Conservation (phyloP, 2,888 invertebrate species). For the Auanema sp. region DNA sequence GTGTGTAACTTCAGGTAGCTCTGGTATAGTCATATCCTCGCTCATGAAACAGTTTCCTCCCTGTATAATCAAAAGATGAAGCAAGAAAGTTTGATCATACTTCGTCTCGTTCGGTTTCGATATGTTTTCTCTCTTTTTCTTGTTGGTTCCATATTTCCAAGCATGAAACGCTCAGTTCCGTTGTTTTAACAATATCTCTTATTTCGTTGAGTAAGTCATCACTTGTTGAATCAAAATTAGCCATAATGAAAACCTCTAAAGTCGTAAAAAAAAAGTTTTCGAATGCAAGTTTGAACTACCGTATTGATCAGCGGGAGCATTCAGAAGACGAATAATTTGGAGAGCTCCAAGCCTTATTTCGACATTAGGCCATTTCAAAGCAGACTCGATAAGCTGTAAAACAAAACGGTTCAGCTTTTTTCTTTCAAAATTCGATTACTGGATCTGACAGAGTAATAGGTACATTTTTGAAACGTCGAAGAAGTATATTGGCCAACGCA, state of each 20-base stretch:
- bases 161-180: too few species aligned
- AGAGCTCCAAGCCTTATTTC: constrained; percentile 11
- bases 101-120: too few species aligned
- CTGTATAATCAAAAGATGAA: too few species aligned
- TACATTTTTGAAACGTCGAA: neutral
- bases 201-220: neutral
- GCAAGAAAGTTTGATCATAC: too few species aligned
- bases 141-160: too few species aligned
- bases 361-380: constrained; percentile 8
- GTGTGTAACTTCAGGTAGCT: too few species aligned
- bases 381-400: neutral
- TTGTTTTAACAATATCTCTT: too few species aligned
- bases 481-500: neutral
- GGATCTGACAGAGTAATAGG: neutral
- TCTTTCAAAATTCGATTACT: neutral
- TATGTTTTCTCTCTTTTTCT: too few species aligned
- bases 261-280: neutral
- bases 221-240: neutral
- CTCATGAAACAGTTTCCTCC: too few species aligned
- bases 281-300: neutral
- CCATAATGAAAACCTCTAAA: neutral
- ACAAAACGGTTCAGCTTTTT: neutral
- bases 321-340: neutral
- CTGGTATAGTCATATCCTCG: too few species aligned
- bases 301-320: neutral